These are phyloP conservation scores for Rhodeus uyekii DNA, from an alignment of 2,797 vertebrate species.

Conservation along the genomic window DNA sequence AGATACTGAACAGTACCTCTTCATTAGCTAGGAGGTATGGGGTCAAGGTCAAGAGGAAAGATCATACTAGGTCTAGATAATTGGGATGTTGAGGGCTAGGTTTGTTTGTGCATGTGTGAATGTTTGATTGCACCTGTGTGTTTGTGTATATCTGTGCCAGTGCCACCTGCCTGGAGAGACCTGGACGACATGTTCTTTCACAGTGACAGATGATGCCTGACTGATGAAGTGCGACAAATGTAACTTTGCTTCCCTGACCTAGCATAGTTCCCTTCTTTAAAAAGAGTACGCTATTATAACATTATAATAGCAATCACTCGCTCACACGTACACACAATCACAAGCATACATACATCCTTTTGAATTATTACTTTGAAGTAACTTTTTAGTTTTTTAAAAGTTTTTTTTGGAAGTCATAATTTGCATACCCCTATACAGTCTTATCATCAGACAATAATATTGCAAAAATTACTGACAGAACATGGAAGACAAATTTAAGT, in stretches of 20 bases:
- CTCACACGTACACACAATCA: constrained; percentile 4
- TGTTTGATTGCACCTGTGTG: constrained; percentile 10
- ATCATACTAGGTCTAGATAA: constrained; percentile 43
- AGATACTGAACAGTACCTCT: constrained; percentile 53
- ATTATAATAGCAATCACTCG: constrained; percentile 22
- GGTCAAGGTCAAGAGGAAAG: constrained; percentile 46
- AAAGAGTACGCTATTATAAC: constrained; percentile 31
- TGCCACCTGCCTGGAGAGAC: constrained; percentile 46
- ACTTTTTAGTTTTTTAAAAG: constrained; percentile 18
- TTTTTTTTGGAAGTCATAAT: constrained; percentile 52
- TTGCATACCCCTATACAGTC: constrained; percentile 59
- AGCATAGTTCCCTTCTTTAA: constrained; percentile 35
- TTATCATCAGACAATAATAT: constrained; percentile 49
- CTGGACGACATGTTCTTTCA: constrained; percentile 39
- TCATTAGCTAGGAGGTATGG: constrained; percentile 48
- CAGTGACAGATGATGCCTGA: constrained; percentile 35
- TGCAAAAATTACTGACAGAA: constrained; percentile 57
- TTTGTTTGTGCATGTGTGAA: constrained; percentile 22
- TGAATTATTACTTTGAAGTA: constrained; percentile 36
- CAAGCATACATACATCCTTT: constrained; percentile 19
- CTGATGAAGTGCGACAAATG: constrained; percentile 33
- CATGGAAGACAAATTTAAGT: constrained; percentile 62
- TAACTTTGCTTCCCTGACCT: constrained; percentile 48
- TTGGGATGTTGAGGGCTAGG: constrained; percentile 33
- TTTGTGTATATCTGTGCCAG: constrained; percentile 37